A percentile compares a stretch with the other conserved stretches of the same genome.
Evolutionary conservation across 2,113 vertebrate genomes (phyloP).

Genomic region (Brachirus orientalis): DNA sequence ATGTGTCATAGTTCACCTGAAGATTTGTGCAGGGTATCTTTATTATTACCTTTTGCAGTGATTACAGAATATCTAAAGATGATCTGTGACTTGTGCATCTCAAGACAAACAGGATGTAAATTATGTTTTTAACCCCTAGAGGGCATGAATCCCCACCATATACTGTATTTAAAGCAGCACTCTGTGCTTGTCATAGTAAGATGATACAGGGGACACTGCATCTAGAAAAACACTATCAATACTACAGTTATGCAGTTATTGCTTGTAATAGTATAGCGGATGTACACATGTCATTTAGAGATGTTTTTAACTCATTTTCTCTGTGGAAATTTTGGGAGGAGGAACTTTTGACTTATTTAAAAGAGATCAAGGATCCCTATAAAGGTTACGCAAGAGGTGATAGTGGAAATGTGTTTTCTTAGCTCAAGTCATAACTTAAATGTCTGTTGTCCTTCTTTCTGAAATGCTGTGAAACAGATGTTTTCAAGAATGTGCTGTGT

Average conservation of each 20-base stretch:
- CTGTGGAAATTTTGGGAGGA: constrained; percentile 17
- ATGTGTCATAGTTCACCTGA: not conserved
- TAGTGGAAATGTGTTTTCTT: not conserved
- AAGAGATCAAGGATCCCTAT: not conserved
- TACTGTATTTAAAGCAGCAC: not conserved
- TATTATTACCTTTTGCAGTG: no score
- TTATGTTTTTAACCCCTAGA: constrained; percentile 48
- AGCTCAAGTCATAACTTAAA: not conserved
- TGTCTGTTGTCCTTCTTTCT: not conserved
- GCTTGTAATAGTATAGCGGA: no score
- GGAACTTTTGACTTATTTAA: not conserved
- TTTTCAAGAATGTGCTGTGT: not conserved
- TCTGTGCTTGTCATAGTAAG: constrained; percentile 1
- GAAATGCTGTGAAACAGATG: not conserved
- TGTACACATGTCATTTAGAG: constrained; percentile 23
- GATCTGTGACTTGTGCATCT: no score
- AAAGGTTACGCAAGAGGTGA: not conserved
- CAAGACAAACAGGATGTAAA: constrained; percentile 21
- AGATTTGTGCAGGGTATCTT: not conserved
- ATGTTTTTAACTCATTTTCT: constrained; percentile 17
- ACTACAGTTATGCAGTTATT: not conserved
- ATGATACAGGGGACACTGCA: not conserved
- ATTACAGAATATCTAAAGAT: not conserved
- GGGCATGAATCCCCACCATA: constrained; percentile 54
- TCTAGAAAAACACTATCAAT: constrained; percentile 28